phyloP scores from a whole-genome alignment of 2,113 vertebrate genomes.

The Cyprinus carpio region DNA sequence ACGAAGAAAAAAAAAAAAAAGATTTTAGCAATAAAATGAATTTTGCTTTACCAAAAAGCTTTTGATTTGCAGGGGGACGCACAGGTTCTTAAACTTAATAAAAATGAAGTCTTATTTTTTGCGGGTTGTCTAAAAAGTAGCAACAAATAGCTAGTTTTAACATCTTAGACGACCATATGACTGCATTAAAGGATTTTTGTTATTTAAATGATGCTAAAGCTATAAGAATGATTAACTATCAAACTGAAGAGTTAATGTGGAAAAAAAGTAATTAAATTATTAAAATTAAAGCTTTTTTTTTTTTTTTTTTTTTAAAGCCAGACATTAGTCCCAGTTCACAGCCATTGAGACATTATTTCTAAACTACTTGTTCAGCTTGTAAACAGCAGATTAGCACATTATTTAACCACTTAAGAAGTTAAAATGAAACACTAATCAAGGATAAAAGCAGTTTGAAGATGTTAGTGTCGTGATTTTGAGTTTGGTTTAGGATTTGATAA shows the following conservation, averaged over 20 bases:
- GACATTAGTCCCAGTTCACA: background rate
- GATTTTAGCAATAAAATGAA: background rate
- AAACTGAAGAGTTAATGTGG: background rate
- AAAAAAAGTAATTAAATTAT: background rate
- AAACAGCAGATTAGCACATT: background rate
- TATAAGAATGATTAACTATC: background rate
- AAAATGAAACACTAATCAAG: background rate
- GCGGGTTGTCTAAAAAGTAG: background rate
- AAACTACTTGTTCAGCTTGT: background rate
- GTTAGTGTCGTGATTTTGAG: background rate
- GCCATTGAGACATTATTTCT: background rate
- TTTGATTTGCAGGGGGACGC: background rate
- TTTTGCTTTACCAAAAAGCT: background rate
- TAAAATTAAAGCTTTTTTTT: background rate
- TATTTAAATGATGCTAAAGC: background rate
- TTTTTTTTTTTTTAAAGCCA: background rate
- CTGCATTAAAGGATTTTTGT: background rate
- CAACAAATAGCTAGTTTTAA: background rate
- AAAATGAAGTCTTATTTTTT: background rate
- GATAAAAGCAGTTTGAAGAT: background rate
- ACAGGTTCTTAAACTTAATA: background rate
- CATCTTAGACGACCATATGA: background rate
- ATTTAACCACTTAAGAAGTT: constrained; percentile 5
- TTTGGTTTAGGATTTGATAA: background rate
- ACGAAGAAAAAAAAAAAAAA: background rate